Percentiles rank a stretch among this genome's conserved stretches.
These are phyloP conservation scores for Brachyistius frenatus DNA, from an alignment of 2,113 vertebrate genomes.

Conservation along the genomic window DNA sequence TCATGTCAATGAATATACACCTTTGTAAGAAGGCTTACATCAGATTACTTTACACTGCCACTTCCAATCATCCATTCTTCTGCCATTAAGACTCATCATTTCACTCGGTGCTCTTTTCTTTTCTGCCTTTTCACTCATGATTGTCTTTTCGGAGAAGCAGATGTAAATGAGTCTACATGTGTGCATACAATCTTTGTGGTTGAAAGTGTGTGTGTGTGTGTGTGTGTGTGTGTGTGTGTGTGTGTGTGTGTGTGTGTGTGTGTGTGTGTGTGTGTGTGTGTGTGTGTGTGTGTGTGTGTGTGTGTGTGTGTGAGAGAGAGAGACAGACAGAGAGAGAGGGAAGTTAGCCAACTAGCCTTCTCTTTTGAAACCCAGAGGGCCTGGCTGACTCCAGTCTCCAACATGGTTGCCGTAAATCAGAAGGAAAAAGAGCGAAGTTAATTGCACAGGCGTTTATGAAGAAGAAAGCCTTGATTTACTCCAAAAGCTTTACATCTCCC, in stretches of 20 bases:
- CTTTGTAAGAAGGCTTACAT: conserved; percentile 23
- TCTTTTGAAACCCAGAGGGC: conserved; percentile 69
- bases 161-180: conserved; percentile 62
- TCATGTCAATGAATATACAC: conserved; percentile 16
- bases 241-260: neutral
- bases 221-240: neutral
- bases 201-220: conserved; percentile 41
- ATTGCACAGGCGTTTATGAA: conserved; percentile 77
- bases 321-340: conserved; percentile 20
- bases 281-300: neutral
- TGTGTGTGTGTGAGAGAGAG: neutral
- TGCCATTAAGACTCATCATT: conserved; percentile 55
- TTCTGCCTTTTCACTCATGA: conserved; percentile 50
- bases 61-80: conserved; percentile 41
- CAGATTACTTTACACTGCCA: conserved; percentile 11
- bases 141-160: conserved; percentile 69
- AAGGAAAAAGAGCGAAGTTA: conserved; percentile 72
- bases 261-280: neutral
- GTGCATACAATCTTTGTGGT: conserved; percentile 42
- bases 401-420: conserved; percentile 71
- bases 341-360: conserved; percentile 63
- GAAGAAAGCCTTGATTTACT: conserved; percentile 78
- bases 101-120: conserved; percentile 53
- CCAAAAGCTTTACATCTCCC: conserved; percentile 76
- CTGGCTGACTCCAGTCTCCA: conserved; percentile 68